Evolutionary conservation across 1,140 invertebrate species (phyloP), one percentile per base, ranked within the genome.

Genomic region (Heliconius hermathena): DNA sequence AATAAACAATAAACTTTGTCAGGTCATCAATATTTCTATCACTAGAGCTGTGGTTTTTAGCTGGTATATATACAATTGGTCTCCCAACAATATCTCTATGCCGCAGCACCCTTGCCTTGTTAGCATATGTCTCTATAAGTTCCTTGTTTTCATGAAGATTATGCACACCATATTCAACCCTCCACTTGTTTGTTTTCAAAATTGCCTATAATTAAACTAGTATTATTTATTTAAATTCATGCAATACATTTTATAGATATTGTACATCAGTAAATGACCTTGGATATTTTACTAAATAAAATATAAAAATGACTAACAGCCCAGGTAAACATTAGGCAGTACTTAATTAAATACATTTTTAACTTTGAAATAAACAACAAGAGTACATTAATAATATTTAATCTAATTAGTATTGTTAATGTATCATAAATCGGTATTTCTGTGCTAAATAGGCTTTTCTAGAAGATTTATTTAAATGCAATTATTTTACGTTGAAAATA

Each of bases 161-260:
- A 33, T 92, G 90, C 13, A 97, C 96, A 78, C 96, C 96, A 95
- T 97, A 97, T 81, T 97, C 96, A 70, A 95, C 95, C 81, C 96
- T 95, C 97, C 97, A 97, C 91, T 97, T 97, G 89, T 97, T 97
- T 72, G 96, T 97, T 95, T 97, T 97, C 66, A 97, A 88, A 83
- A 97, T 95, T 75, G 96, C 96, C 96, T 97, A 79, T 46, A 94
- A 94, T 22, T 29, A 66, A 16, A 22, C 4, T 1, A 66, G 13
- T 29, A 26, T 29, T 66, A 29, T 66, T 6, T 16, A 26, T 26
- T 29, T 13, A 66, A 66, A 66, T 29, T 29, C 1, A 29, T 13
- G 54, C 22, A 66, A 16, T 11, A 66, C 16, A 20, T 20, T 20
- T n/a, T 22, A n/a, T 22, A 22, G 8, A 60, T 3, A 26, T 60